Evolutionary conservation across 2,797 vertebrate species (phyloP).

Genomic region (Carapus acus): DNA sequence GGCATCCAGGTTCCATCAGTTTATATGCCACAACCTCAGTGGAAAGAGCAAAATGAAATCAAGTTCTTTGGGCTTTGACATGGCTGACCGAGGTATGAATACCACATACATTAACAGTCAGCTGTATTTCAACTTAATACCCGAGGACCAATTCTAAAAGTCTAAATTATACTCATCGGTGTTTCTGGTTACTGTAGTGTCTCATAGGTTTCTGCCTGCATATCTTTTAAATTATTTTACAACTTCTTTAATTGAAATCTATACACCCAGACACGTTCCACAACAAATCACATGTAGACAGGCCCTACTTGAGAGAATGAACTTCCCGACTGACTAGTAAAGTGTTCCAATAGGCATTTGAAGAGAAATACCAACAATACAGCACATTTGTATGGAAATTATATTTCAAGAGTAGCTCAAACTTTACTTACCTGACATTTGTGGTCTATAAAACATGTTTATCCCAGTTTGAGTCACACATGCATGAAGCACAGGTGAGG

Average conservation of each 20-base stretch:
- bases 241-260: conserved; percentile 65
- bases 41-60: conserved; percentile 72
- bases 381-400: conserved; percentile 77
- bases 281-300: conserved; percentile 77
- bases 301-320: conserved; percentile 67
- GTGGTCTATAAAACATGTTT: conserved; percentile 78
- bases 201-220: conserved; percentile 65
- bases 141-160: conserved; percentile 67
- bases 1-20: conserved; percentile 69
- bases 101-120: conserved; percentile 77
- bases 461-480: conserved; percentile 78
- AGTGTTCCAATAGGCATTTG: conserved; percentile 73
- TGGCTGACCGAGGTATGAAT: conserved; percentile 72
- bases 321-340: conserved; percentile 70
- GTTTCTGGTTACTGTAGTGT: conserved; percentile 63
- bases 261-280: conserved; percentile 78
- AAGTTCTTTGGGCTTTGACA: conserved; percentile 79
- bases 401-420: conserved; percentile 72
- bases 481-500: conserved; percentile 78
- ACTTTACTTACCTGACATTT: conserved; percentile 81
- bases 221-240: conserved; percentile 61
- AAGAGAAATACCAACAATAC: conserved; percentile 77
- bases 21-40: conserved; percentile 64
- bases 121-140: conserved; percentile 69
- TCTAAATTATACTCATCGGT: conserved; percentile 64